Evolutionary conservation across 2,113 vertebrate genomes (phyloP), one percentile per base, ranked within the genome.

Genomic region (Setophaga coronata): DNA sequence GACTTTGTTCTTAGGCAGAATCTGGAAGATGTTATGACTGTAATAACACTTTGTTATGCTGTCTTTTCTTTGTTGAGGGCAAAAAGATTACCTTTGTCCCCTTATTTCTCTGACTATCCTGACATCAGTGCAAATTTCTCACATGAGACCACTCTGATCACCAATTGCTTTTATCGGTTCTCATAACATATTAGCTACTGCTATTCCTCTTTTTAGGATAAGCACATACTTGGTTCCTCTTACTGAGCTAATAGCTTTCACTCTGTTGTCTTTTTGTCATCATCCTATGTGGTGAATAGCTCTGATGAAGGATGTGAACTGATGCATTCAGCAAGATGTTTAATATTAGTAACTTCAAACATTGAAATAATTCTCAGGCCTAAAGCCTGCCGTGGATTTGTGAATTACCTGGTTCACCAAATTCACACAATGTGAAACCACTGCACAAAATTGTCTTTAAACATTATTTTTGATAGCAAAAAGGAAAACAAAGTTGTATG

Each of bases 11-110:
- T 93, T 62, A 54, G 67, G 60, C 79, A 89, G 89, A 93, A 90
- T 97, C 94, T 96, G 94, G 96, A 96, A 97, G 82, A 95, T 90
- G 92, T 96, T 96, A 96, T 89, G 67, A 88, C 34, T 83, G 76
- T 83, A 95, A 86, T 93, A 97, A 89, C 94, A 97, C 51, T 89
- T 81, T 62, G 54, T 73, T 95, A 81, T 73, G 38, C 86, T 95
- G 80, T 95, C 72, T 93, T 94, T 61, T 83, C 79, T 95, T 88
- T 78, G 60, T 84, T 81, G 47, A 90, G 71, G 67, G 85, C 60
- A 71, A 89, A 92, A 90, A 62, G 29, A 83, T 95, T 81, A 83
- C 90, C 47, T 95, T 86, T 77, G 82, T 92, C 86, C 50, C 20
- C n/a, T 90, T 77, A 83, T 50, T 95, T 93, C 84, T 95, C 76